A percentile compares a stretch with the other conserved stretches of the same genome.
Evolutionary conservation across 2,888 invertebrate species (phyloP).

Genomic region (Agriopis leucophaearia): DNA sequence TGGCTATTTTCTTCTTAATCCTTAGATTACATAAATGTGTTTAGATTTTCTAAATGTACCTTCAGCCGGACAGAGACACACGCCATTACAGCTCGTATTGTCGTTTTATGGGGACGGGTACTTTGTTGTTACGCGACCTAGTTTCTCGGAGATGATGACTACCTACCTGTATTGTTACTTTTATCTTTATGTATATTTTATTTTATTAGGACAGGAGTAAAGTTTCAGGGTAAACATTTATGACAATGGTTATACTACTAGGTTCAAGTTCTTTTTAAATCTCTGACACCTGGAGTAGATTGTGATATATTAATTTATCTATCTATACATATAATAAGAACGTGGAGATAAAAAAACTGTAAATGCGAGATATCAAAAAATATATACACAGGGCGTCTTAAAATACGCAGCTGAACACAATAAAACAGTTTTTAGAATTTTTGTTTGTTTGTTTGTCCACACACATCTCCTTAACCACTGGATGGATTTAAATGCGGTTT

Average conservation of each 20-base stretch:
- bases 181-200: slow-evolving; percentile 24
- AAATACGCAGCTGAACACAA: no score
- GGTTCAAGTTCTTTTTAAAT: not conserved
- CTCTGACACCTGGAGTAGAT: no score
- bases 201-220: slow-evolving; percentile 17
- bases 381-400: no score
- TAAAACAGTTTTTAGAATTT: no score
- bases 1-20: slow-evolving; percentile 28
- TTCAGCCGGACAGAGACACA: slow-evolving; percentile 38
- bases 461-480: no score
- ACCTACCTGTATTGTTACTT: slow-evolving; percentile 22
- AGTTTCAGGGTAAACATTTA: slow-evolving; percentile 3
- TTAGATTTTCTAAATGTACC: slow-evolving; percentile 42
- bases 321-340: no score
- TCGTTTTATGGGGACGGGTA: slow-evolving; percentile 33
- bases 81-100: slow-evolving; percentile 37
- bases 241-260: not conserved
- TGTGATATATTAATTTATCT: no score
- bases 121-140: slow-evolving; percentile 37
- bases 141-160: slow-evolving; percentile 30
- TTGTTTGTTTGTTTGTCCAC: no score
- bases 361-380: no score
- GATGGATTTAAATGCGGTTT: no score
- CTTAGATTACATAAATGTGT: slow-evolving; percentile 33
- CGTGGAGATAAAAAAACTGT: no score